Evolutionary conservation across 2,888 invertebrate species (phyloP).

Genomic region (Microctonus aethiopoides): DNA sequence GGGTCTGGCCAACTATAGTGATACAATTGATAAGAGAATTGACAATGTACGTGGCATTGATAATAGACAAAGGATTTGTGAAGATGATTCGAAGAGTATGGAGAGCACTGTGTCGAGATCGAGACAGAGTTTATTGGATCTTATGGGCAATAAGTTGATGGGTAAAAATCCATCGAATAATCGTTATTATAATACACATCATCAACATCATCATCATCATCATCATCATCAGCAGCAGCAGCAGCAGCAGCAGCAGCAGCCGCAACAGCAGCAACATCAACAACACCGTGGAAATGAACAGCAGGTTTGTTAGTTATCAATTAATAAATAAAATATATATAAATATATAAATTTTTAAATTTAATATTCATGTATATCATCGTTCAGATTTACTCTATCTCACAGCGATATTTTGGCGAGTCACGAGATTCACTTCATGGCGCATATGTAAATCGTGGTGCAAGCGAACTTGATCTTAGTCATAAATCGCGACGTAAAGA

Average conservation of each 20-base stretch:
- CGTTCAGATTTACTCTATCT: constrained; percentile 60
- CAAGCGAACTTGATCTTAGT: constrained; percentile 83
- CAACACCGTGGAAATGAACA: constrained; percentile 17
- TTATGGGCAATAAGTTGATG: constrained; percentile 64
- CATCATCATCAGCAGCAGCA: constrained; percentile 36
- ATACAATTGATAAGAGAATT: constrained; percentile 13
- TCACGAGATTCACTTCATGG: constrained; percentile 81
- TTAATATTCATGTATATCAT: not conserved
- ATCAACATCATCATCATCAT: constrained; percentile 57
- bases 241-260: constrained; percentile 54
- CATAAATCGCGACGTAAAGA: constrained; percentile 77
- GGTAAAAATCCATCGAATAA: constrained; percentile 62
- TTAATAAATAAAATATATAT: not conserved
- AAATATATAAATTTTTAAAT: not conserved
- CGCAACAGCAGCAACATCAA: constrained; percentile 57
- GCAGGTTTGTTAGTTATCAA: constrained; percentile 13
- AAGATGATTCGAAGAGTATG: constrained; percentile 62
- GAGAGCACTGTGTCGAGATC: constrained; percentile 60
- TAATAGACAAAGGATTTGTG: constrained; percentile 30
- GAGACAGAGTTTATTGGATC: constrained; percentile 63
- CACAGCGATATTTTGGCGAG: constrained; percentile 76
- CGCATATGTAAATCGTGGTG: constrained; percentile 75
- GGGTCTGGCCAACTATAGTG: constrained; percentile 13
- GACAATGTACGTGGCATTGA: constrained; percentile 14
- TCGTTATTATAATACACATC: constrained; percentile 62